phyloP scores from a whole-genome alignment of 2,888 invertebrate genomes.

The Zelleria hepariella region DNA sequence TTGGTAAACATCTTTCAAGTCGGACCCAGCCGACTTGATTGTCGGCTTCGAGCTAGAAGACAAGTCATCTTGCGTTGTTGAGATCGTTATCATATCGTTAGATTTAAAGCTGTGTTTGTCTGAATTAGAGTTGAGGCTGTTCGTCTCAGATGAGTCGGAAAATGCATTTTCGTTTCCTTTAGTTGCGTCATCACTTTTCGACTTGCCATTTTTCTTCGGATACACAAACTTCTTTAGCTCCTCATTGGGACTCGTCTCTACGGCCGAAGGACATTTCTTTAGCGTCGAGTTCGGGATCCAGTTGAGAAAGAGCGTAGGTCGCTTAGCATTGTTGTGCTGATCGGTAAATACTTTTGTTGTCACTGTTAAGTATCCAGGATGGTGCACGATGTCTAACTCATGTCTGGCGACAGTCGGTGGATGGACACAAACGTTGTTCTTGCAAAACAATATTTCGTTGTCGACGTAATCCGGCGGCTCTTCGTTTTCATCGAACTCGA shows the following conservation, averaged over 20 bases:
- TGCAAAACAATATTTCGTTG: slow-evolving; percentile 89
- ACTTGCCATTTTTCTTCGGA: slow-evolving; percentile 30
- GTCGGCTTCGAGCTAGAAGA: slow-evolving; percentile 55
- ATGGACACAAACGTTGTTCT: slow-evolving; percentile 98
- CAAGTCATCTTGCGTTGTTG: slow-evolving; percentile 50
- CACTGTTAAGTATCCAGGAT: slow-evolving; percentile 92
- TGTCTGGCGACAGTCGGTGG: slow-evolving; percentile 88
- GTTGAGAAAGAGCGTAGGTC: slow-evolving; percentile 88
- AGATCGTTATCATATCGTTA: slow-evolving; percentile 30
- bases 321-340: slow-evolving; percentile 81
- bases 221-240: slow-evolving; percentile 42
- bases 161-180: slow-evolving; percentile 53
- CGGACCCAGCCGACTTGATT: slow-evolving; percentile 48
- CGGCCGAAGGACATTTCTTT: slow-evolving; percentile 84
- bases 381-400: slow-evolving; percentile 87
- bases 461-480: slow-evolving; percentile 79
- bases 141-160: slow-evolving; percentile 69
- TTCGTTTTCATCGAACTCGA: slow-evolving; percentile 74
- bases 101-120: slow-evolving; percentile 67
- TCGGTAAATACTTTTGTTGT: slow-evolving; percentile 86
- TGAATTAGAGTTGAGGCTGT: slow-evolving; percentile 63
- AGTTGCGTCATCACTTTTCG: slow-evolving; percentile 25
- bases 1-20: slow-evolving; percentile 40
- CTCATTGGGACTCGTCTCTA: slow-evolving; percentile 71
- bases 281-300: slow-evolving; percentile 96